phyloP scores from a whole-genome alignment of 1,140 invertebrate genomes.

The Anoplolepis gracilipes region DNA sequence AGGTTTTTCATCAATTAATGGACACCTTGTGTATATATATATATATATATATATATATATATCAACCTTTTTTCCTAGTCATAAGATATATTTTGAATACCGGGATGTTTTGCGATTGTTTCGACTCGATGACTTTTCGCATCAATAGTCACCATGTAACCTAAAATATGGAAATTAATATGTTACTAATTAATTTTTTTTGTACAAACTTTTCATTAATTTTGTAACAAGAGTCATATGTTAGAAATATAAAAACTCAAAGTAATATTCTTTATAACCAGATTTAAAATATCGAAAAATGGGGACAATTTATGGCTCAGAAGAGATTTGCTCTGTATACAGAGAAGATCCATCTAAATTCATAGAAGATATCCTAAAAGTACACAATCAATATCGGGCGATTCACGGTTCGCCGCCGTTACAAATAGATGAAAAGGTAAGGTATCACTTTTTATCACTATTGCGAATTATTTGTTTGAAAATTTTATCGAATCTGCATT shows the following conservation, averaged over 20 bases:
- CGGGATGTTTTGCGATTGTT: constrained; percentile 51
- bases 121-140: neutral
- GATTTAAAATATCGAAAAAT: neutral
- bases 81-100: neutral
- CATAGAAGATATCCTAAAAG: constrained; percentile 86
- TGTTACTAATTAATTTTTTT: neutral
- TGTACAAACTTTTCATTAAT: neutral
- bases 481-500: neutral
- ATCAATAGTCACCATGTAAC: constrained; percentile 18
- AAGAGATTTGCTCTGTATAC: constrained; percentile 25
- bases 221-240: neutral
- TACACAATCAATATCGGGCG: constrained; percentile 89
- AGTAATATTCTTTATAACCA: neutral
- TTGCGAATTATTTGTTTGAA: neutral
- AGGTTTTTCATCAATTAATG: too few species aligned
- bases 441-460: neutral
- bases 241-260: neutral
- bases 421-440: constrained; percentile 88
- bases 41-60: too few species aligned
- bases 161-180: neutral
- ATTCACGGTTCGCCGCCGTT: constrained; percentile 88
- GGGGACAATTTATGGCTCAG: neutral
- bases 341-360: constrained; percentile 74
- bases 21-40: too few species aligned
- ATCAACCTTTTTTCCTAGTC: too few species aligned